Percentiles rank a stretch among this genome's conserved stretches.
Evolutionary conservation across 2,797 vertebrate genomes (phyloP).

Genomic region (Takifugu rubripes): DNA sequence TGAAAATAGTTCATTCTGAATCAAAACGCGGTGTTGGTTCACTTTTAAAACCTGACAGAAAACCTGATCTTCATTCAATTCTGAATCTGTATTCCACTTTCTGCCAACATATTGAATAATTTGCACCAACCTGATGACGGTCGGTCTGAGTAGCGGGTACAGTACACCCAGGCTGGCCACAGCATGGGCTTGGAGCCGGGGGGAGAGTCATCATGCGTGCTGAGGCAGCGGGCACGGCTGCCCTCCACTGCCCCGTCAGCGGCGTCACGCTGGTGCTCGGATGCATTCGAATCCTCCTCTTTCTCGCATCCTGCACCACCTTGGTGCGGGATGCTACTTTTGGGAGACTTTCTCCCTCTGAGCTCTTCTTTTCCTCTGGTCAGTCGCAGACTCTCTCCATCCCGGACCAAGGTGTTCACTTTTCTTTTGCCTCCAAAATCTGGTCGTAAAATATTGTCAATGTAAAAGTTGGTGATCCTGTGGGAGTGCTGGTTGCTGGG

Average conservation of each 20-base stretch:
- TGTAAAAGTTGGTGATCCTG: constrained; percentile 93
- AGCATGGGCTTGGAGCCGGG: constrained; percentile 69
- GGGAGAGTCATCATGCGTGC: constrained; percentile 70
- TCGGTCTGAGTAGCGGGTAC: constrained; percentile 91
- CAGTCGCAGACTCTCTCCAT: constrained; percentile 46
- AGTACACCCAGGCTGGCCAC: constrained; percentile 96
- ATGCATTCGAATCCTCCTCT: constrained; percentile 25
- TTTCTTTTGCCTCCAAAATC: constrained; percentile 88
- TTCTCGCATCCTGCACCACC: constrained; percentile 14
- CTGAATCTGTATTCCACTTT: too few relatives aligned
- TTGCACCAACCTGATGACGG: constrained; percentile 89
- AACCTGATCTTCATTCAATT: too few relatives aligned
- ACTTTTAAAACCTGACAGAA: too few relatives aligned
- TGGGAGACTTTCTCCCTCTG: constrained; percentile 71
- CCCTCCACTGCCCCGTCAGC: constrained; percentile 35
- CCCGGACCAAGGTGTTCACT: constrained; percentile 63
- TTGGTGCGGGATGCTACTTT: constrained; percentile 19
- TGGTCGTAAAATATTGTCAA: constrained; percentile 90
- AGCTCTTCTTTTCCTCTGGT: constrained; percentile 79
- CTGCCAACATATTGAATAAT: too few relatives aligned
- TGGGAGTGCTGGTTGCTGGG: constrained; percentile 82
- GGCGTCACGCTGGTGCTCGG: too few relatives aligned
- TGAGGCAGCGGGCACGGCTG: constrained; percentile 59
- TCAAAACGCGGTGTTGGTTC: too few relatives aligned
- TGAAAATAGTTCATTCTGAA: too few relatives aligned